Evolutionary conservation across 2,113 vertebrate genomes (phyloP).

Genomic region (Pterocles orientalis): DNA sequence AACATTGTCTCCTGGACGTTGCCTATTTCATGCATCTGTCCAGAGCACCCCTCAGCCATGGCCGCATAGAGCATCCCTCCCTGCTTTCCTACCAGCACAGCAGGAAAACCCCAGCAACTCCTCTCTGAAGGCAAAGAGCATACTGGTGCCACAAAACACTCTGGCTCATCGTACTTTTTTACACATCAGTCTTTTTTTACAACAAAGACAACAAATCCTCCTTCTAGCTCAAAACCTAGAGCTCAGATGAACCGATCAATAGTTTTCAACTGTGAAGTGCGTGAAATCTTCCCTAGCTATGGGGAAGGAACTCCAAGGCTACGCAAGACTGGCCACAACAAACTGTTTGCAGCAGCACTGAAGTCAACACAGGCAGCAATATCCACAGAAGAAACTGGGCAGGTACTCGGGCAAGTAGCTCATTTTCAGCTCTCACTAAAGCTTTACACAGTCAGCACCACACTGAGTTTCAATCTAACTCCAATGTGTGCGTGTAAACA

Average conservation of each 20-base stretch:
- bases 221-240: background rate
- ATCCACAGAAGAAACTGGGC: background rate
- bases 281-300: background rate
- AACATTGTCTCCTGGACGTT: background rate
- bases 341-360: background rate
- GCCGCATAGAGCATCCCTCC: background rate
- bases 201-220: background rate
- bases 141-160: background rate
- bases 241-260: background rate
- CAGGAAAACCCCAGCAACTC: background rate
- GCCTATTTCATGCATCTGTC: background rate
- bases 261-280: background rate
- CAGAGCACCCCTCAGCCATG: background rate
- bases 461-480: background rate
- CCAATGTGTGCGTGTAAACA: rapidly evolving
- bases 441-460: background rate
- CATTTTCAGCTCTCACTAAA: background rate
- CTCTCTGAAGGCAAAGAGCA: background rate
- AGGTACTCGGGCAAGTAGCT: background rate
- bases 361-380: background rate
- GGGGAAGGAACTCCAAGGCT: background rate
- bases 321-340: background rate
- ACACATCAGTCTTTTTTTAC: background rate
- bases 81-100: background rate
- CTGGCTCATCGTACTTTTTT: background rate